Evolutionary conservation across 2,797 vertebrate genomes (phyloP).

Genomic region (Neosalanx taihuensis): DNA sequence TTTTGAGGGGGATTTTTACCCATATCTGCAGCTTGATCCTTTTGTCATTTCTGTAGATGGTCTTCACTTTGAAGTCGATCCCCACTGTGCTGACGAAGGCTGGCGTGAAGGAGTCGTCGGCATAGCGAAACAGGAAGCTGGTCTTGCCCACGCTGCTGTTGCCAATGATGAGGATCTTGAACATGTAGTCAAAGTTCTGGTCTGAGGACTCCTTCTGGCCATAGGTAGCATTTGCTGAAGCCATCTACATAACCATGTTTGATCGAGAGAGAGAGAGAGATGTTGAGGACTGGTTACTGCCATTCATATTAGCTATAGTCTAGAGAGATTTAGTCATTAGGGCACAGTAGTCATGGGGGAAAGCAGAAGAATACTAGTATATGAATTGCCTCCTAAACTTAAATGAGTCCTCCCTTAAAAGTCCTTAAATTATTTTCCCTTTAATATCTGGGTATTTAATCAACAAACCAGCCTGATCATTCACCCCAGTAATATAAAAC

Average conservation of each 20-base stretch:
- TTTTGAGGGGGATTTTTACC: conserved; percentile 58
- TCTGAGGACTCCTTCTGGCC: conserved; percentile 96
- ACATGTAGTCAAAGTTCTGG: conserved; percentile 99
- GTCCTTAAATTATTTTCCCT: no score
- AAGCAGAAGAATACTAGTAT: neutral
- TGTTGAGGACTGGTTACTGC: no score
- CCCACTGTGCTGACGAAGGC: conserved; percentile 97
- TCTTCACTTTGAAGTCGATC: conserved; percentile 99
- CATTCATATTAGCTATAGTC: no score
- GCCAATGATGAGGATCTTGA: conserved; percentile 97
- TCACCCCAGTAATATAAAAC: neutral
- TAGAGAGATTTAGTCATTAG: no score
- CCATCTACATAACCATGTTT: conserved; percentile 78
- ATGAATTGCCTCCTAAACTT: neutral
- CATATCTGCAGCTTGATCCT: conserved; percentile 98
- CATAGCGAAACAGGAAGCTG: conserved; percentile 95
- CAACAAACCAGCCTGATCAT: neutral
- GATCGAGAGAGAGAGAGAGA: neutral
- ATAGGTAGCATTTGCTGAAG: conserved; percentile 91
- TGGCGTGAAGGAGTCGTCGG: conserved; percentile 94
- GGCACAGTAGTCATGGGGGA: no score
- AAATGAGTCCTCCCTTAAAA: conserved; percentile 6
- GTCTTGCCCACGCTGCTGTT: conserved; percentile 98
- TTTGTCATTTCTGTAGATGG: conserved; percentile 97
- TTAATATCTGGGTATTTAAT: no score